Percentiles rank a stretch among this genome's conserved stretches.
These are phyloP conservation scores for Quadroppia sp. DNA, from an alignment of 2,888 invertebrate species.

Conservation along the genomic window DNA sequence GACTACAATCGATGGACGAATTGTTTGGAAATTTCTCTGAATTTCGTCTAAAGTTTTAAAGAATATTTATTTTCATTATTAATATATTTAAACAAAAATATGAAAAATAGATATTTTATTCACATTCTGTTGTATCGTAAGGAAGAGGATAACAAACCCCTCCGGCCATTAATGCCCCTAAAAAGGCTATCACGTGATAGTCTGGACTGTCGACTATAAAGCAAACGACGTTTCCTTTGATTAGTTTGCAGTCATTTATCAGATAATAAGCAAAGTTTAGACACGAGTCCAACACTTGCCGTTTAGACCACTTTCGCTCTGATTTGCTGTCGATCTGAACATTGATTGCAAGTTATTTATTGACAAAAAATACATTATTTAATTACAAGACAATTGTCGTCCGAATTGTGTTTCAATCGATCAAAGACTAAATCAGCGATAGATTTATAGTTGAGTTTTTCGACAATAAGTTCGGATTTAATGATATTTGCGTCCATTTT, in stretches of 20 bases:
- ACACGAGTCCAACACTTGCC: conserved; percentile 24
- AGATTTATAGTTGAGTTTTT: neutral
- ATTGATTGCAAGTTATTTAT: neutral
- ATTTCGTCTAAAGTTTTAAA: too few species aligned
- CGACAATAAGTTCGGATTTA: neutral
- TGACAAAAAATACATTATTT: neutral
- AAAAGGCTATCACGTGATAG: neutral
- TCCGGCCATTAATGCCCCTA: neutral
- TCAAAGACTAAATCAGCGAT: neutral
- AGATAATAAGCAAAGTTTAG: conserved; percentile 22
- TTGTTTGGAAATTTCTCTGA: too few species aligned
- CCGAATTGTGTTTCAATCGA: neutral
- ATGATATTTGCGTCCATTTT: neutral
- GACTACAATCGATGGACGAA: too few species aligned
- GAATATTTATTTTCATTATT: too few species aligned
- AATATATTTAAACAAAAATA: too few species aligned
- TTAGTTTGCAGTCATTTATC: conserved; percentile 1
- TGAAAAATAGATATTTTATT: too few species aligned
- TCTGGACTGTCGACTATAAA: neutral
- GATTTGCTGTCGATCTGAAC: conserved; percentile 4
- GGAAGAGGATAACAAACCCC: neutral
- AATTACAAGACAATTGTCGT: neutral
- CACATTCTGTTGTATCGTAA: neutral
- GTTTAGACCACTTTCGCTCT: conserved; percentile 5
- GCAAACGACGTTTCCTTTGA: conserved; percentile 9